Evolutionary conservation across 2,113 vertebrate species (phyloP).

Genomic region (Solea senegalensis): DNA sequence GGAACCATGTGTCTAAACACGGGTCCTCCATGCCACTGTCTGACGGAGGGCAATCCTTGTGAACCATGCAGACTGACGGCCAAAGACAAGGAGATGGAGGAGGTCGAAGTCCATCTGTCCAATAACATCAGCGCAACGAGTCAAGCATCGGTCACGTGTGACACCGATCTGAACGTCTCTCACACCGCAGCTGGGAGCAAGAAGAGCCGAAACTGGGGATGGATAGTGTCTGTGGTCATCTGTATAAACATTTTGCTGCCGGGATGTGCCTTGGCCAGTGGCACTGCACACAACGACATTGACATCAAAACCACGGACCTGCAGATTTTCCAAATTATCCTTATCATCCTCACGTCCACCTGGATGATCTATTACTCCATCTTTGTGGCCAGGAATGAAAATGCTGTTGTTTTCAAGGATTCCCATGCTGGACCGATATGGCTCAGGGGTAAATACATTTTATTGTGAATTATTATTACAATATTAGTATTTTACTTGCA

Average conservation of each 20-base stretch:
- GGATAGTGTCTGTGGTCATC: constrained; percentile 88
- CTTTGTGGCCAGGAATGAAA: constrained; percentile 69
- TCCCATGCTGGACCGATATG: constrained; percentile 91
- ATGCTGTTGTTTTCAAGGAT: constrained; percentile 85
- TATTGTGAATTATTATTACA: neutral
- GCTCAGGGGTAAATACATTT: constrained; percentile 86
- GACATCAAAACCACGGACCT: constrained; percentile 79
- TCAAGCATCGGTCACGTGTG: neutral
- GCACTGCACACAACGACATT: constrained; percentile 82
- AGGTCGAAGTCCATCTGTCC: constrained; percentile 43
- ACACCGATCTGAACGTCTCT: constrained; percentile 25
- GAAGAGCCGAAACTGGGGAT: constrained; percentile 79
- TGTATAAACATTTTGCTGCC: constrained; percentile 87
- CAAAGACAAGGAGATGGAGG: constrained; percentile 47
- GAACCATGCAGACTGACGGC: constrained; percentile 64
- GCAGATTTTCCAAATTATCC: constrained; percentile 86
- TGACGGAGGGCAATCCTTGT: constrained; percentile 46
- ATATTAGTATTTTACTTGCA: neutral
- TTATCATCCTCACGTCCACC: constrained; percentile 83
- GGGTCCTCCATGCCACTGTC: constrained; percentile 47
- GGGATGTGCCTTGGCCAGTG: constrained; percentile 87
- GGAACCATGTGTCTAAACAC: constrained; percentile 57
- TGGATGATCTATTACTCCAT: constrained; percentile 90
- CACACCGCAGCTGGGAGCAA: constrained; percentile 40
- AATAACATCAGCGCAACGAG: constrained; percentile 11